phyloP scores from a whole-genome alignment of 2,797 vertebrate genomes.

The Mareca strepera region DNA sequence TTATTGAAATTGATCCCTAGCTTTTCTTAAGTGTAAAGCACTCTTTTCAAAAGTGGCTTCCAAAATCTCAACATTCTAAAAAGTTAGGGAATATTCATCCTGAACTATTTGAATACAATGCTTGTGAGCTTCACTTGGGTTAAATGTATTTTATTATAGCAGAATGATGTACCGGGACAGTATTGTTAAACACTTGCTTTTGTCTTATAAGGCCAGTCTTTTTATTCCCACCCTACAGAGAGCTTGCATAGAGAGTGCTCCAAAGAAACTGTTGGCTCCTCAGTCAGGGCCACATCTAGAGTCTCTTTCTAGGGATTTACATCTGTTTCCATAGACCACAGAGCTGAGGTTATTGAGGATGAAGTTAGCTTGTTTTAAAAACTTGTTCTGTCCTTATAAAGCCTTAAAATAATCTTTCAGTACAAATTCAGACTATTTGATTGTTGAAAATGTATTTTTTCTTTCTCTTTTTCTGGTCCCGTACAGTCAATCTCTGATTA shows the following conservation, averaged over 20 bases:
- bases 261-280: background rate
- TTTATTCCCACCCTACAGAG: background rate
- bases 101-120: background rate
- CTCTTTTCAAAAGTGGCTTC: background rate
- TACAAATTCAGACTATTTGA: background rate
- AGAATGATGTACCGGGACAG: background rate
- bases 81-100: background rate
- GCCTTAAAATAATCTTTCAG: background rate
- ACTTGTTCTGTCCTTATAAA: background rate
- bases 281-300: background rate
- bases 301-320: background rate
- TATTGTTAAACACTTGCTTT: background rate
- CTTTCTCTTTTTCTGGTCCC: background rate
- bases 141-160: background rate
- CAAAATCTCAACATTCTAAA: constrained; percentile 33
- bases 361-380: background rate
- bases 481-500: background rate
- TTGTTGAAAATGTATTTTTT: background rate
- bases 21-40: background rate
- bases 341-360: background rate
- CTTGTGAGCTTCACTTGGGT: background rate
- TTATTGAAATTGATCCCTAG: background rate
- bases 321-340: background rate
- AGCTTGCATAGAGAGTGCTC: background rate
- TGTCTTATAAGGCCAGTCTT: background rate